Base-by-base conservation (phyloP, 2,888 invertebrate species). In the Cabera pusaria region DNA sequence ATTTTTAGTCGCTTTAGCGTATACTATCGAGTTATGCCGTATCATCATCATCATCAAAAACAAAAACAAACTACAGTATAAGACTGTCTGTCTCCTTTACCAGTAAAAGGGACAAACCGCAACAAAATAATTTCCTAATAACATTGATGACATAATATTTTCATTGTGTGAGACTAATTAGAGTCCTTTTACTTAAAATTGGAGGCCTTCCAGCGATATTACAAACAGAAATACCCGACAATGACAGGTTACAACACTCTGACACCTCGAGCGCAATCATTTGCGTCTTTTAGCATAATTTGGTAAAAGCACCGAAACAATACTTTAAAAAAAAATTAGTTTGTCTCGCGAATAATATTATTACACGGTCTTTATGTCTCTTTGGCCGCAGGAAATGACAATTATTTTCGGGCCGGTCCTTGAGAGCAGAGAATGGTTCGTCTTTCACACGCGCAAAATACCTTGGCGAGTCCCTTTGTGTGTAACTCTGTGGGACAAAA, bases 381-480 rank as follows among this genome's bases (percentile, higher is more conserved):
- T 20, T 10, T 29, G 35, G 21, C 87, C 86, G 82, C 89, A 89
- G 89, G 89, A 89, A 87, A 88, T 87, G 86, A 89, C 86, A 85
- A 90, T 90, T 89, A 89, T 86, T 82, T 83, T 76, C 80, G 80
- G 75, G 73, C 65, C 75, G 77, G 71, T 77, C 79, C 75, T 72
- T 74, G 72, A 70, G 72, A 72, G 71, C 67, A 70, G 68, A 76
- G 80, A 85, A 82, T 78, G 74, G 73, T 47, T 75, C 76, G 66
- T 80, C 80, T 86, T 88, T 86, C 87, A 86, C 80, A 83, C 79
- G 83, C 73, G 79, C 80, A 75, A 81, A 87, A 85, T 85, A 83
- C 79, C 79, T 82, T 75, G 70, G 79, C 82, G 63, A 69, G 62
- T n/a, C 56, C 76, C 65, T 78, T 88, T 87, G 83, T 86, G 56